Evolutionary conservation across 2,113 vertebrate species (phyloP), one percentile per base, ranked within the genome.

Genomic region (Cryptotis parvus): DNA sequence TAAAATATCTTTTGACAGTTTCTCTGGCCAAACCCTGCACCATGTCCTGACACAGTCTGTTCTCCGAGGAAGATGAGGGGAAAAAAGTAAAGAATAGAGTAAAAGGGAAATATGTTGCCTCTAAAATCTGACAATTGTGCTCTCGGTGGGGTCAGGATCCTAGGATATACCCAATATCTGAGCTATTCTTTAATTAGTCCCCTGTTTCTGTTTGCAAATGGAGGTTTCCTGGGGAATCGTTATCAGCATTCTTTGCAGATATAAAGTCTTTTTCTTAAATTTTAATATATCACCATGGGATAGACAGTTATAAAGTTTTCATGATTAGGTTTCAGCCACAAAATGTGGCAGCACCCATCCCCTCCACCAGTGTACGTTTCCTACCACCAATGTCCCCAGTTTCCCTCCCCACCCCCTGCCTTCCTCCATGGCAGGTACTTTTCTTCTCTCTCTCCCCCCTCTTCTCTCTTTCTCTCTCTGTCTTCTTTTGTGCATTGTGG

Each of bases 191-290:
- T 86, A 74, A 26, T 89, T 93, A 85, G 52, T 16, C 52, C 49
- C 52, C 52, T 12, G 16, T 76, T 93, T 85, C 41, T 91, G 15
- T 93, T 93, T 91, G 41, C 72, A 91, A 80, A 33, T 80, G 70
- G 55, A 79, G 33, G 41, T 73, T 81, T 84, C 89, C 20, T 70
- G 82, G 72, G 49, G 35, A 61, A 80, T 87, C 39, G 35, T 77
- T 94, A 73, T 74, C 39, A 80, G 43, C 61, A 61, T 90, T 87
- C 88, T 82, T 91, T 65, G 70, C 52, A 55, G n/a, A n/a, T n/a
- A n/a, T n/a, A n/a, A n/a, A n/a, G n/a, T n/a, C n/a, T n/a, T n/a
- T n/a, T n/a, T n/a, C n/a, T n/a, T n/a, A n/a, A n/a, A n/a, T n/a
- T n/a, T n/a, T n/a, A n/a, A n/a, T n/a, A n/a, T n/a, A n/a, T n/a